Percentiles rank a stretch among this genome's conserved stretches.
These are phyloP conservation scores for Ceratina japonica DNA, from an alignment of 1,140 invertebrate genomes.

Conservation along the genomic window DNA sequence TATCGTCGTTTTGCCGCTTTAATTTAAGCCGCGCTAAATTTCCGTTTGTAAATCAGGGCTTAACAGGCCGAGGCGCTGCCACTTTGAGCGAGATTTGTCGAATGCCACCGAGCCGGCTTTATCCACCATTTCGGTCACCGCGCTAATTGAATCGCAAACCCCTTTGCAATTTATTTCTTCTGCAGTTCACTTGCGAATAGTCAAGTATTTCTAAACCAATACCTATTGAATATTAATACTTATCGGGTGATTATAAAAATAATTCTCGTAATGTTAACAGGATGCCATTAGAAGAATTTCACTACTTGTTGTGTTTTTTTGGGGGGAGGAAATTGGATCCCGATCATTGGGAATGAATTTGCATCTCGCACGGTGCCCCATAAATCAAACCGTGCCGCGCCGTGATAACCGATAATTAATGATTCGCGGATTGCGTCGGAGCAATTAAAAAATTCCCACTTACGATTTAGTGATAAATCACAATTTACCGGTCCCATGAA, in stretches of 20 bases:
- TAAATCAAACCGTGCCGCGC: slow-evolving; percentile 2
- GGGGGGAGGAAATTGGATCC: background rate
- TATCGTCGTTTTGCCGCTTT: slow-evolving; percentile 47
- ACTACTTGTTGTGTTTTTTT: background rate
- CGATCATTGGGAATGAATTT: slow-evolving; percentile 12
- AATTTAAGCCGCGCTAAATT: slow-evolving; percentile 56
- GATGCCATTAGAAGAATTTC: too few relatives aligned
- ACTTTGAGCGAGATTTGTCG: slow-evolving; percentile 41
- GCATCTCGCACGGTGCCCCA: background rate
- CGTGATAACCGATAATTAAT: slow-evolving; percentile 44
- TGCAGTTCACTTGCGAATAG: background rate
- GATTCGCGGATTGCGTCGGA: slow-evolving; percentile 8
- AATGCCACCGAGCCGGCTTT: slow-evolving; percentile 11
- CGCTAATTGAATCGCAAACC: slow-evolving; percentile 41
- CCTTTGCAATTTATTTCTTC: slow-evolving; percentile 9
- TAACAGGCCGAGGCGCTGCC: slow-evolving; percentile 25
- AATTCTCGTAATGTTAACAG: background rate
- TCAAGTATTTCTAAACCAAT: background rate
- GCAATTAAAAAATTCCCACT: slow-evolving; percentile 39
- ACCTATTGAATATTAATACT: too few relatives aligned
- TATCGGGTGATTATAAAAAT: too few relatives aligned
- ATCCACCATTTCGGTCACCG: slow-evolving; percentile 21
- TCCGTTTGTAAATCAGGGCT: slow-evolving; percentile 52
- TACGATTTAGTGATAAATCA: slow-evolving; percentile 27
- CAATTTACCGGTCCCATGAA: slow-evolving; percentile 35